Evolutionary conservation across 53 echinoderm and acorn worm genomes (phyloP), one percentile per base, ranked within the genome.

Genomic region (Holothuria leucospilota): DNA sequence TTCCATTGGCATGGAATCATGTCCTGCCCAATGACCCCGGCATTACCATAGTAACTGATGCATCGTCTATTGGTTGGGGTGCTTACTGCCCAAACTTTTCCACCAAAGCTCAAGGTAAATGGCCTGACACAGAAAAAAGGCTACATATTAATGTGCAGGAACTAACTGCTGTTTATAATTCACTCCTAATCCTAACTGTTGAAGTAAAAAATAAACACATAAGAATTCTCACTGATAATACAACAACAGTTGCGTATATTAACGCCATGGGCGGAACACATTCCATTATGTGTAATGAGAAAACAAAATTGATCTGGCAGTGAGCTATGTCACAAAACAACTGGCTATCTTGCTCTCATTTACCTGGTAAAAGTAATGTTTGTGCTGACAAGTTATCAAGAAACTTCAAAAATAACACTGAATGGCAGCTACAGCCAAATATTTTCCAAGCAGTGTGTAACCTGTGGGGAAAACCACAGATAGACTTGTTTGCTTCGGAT

Each of bases 161-260:
- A n/a, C n/a, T 60, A 15, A 60, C 5, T 20, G 81, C 81, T 81
- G 53, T 81, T 81, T 81, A 81, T 6, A 81, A 81, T 59, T 58
- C 81, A 15, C 82, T 82, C 14, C 62, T 23, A 82, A 16, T 62
- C 6, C 24, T 82, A 28, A 39, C 29, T 29, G 38, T 6, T 14
- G 41, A 63, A 62, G 0, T 20, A 62, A n/a, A n/a, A n/a, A n/a
- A n/a, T n/a, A n/a, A n/a, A n/a, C n/a, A n/a, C n/a, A n/a, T n/a
- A n/a, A n/a, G 40, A 40, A 40, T 40, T 40, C 18, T 59, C 80
- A 80, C 80, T 80, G 80, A 80, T 80, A 80, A 80, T 59, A 21
- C 80, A 58, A 51, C 78, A 8, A 13, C 78, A 9, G 78, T 78
- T 51, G n/a, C n/a, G n/a, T n/a, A n/a, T n/a, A n/a, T n/a, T n/a